Percentiles rank a stretch among this genome's conserved stretches.
These are phyloP conservation scores for Brachyhypopomus occidentalis DNA, from an alignment of 2,113 vertebrate genomes.

Conservation along the genomic window DNA sequence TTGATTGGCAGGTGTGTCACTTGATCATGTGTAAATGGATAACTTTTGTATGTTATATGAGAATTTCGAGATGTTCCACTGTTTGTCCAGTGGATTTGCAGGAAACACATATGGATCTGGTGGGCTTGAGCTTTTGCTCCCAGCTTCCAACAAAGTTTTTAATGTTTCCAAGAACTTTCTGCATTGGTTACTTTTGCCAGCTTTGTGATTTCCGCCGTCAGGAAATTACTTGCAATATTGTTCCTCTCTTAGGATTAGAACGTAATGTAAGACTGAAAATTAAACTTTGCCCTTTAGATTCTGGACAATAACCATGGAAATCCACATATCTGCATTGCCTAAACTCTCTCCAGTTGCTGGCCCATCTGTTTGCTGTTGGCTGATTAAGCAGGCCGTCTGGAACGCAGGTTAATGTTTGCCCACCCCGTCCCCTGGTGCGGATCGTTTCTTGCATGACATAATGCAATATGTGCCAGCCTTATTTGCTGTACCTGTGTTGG, in stretches of 20 bases:
- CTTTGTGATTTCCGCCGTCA: constrained; percentile 4
- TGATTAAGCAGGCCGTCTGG: constrained; percentile 57
- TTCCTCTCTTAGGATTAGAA: constrained; percentile 45
- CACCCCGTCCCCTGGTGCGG: constrained; percentile 57
- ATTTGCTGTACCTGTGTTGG: constrained; percentile 51
- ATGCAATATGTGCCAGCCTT: constrained; percentile 44
- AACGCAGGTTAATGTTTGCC: constrained; percentile 66
- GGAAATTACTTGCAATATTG: constrained; percentile 39
- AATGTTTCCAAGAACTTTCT: background rate
- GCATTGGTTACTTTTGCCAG: background rate
- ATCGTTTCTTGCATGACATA: constrained; percentile 64
- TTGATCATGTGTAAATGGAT: constrained; percentile 11
- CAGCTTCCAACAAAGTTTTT: constrained; percentile 6
- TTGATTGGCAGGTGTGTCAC: constrained; percentile 17
- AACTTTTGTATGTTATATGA: constrained; percentile 22
- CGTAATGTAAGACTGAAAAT: constrained; percentile 54
- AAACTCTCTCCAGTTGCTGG: background rate
- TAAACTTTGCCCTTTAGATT: constrained; percentile 45
- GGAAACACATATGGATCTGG: constrained; percentile 4
- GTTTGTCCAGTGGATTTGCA: constrained; percentile 6
- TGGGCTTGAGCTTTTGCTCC: background rate
- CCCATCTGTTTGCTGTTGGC: background rate
- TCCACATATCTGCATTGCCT: background rate
- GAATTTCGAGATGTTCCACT: constrained; percentile 12
- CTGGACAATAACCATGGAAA: background rate